phyloP scores from a whole-genome alignment of 2,888 invertebrate species.

The Halictus quadricinctus region DNA sequence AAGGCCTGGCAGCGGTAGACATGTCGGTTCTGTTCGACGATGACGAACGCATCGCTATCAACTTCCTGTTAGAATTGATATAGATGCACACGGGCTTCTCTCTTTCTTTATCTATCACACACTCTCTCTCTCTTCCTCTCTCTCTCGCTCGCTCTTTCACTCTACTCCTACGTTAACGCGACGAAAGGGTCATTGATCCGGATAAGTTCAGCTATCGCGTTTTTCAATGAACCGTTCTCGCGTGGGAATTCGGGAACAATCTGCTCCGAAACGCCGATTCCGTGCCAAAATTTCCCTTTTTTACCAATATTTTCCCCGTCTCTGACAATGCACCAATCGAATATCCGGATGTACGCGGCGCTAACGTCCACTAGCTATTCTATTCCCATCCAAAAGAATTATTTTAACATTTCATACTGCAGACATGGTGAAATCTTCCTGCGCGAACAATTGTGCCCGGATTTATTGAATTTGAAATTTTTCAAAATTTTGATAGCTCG shows the following conservation, averaged over 20 bases:
- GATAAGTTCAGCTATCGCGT: conserved; percentile 53
- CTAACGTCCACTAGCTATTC: neutral
- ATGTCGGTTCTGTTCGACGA: conserved; percentile 53
- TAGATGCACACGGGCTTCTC: conserved; percentile 38
- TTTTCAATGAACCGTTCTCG: conserved; percentile 42
- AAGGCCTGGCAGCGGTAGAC: conserved; percentile 22
- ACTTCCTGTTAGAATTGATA: conserved; percentile 71
- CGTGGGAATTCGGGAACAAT: conserved; percentile 28
- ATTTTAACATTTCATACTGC: neutral
- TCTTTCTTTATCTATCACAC: neutral
- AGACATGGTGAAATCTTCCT: neutral
- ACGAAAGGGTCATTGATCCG: conserved; percentile 66
- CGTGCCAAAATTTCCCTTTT: neutral
- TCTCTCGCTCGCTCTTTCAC: neutral
- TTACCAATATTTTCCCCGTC: neutral
- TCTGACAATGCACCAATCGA: neutral
- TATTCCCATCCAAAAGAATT: neutral
- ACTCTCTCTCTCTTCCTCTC: neutral
- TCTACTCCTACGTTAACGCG: conserved; percentile 58
- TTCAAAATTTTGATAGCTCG: neutral
- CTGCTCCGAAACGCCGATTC: neutral
- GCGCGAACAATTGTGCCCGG: neutral
- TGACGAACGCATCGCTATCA: conserved; percentile 67
- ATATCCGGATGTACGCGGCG: neutral
- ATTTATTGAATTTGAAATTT: neutral